Evolutionary conservation across 2,113 vertebrate species (phyloP).

Genomic region (Thermophis baileyi): DNA sequence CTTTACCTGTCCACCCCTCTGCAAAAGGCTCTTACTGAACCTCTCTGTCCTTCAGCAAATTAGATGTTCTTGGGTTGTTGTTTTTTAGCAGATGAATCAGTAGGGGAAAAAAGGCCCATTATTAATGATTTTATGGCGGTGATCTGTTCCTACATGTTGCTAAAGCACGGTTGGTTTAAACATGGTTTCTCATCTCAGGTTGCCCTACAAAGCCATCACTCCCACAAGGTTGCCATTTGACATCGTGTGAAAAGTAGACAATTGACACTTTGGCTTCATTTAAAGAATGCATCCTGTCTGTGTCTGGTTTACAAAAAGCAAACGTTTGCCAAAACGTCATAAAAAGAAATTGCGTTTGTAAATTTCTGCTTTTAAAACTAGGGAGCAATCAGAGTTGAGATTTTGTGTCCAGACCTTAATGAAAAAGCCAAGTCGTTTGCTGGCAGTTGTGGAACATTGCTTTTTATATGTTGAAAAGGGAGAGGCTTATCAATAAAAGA

Average conservation of each 20-base stretch:
- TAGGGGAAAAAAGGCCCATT: neutral
- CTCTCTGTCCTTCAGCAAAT: neutral
- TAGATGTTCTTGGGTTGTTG: neutral
- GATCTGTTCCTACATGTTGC: neutral
- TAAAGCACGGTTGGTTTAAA: neutral
- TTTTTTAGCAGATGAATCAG: neutral
- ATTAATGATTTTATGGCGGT: neutral
- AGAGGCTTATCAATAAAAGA: neutral
- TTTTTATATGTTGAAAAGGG: neutral
- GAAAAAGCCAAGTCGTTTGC: neutral
- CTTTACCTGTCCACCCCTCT: neutral
- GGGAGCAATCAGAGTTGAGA: neutral
- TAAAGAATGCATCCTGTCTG: neutral
- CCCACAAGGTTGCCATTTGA: neutral
- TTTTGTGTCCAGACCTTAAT: neutral
- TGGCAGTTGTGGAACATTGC: neutral
- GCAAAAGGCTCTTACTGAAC: neutral
- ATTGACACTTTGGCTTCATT: neutral
- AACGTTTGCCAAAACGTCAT: neutral
- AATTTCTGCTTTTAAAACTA: neutral
- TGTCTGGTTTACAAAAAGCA: neutral
- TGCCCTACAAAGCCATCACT: neutral
- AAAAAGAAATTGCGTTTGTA: neutral
- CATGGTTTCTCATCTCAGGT: neutral
- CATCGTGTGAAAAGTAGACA: neutral